A percentile compares a stretch with the other conserved stretches of the same genome.
phyloP scores from a whole-genome alignment of 2,888 invertebrate genomes.

The Liodrosophila aerea region DNA sequence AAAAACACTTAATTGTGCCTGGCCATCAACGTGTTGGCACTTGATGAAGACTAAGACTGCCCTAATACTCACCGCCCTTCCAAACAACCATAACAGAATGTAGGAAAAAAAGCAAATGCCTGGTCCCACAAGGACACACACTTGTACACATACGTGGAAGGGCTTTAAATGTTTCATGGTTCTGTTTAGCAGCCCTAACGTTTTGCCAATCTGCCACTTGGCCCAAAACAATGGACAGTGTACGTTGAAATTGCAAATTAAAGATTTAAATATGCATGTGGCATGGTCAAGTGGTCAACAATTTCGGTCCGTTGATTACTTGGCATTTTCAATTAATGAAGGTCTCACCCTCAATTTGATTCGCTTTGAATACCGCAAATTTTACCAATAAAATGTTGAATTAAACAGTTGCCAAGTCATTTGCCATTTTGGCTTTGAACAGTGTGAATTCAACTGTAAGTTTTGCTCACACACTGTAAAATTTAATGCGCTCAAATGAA shows the following conservation, averaged over 20 bases:
- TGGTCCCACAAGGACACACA: not conserved
- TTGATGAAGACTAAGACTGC: slow-evolving; percentile 46
- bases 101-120: not conserved
- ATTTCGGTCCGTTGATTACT: not conserved
- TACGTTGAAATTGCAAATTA: slow-evolving; percentile 49
- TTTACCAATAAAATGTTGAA: slow-evolving; percentile 25
- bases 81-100: not conserved
- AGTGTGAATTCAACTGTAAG: slow-evolving; percentile 29
- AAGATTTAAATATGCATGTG: slow-evolving; percentile 52
- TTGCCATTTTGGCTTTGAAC: slow-evolving; percentile 22
- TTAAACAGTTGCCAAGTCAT: slow-evolving; percentile 45
- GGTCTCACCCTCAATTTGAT: slow-evolving; percentile 20
- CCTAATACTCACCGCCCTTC: not conserved
- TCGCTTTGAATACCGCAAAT: slow-evolving; percentile 22
- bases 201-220: too few species aligned
- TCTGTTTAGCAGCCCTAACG: slow-evolving; percentile 22
- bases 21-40: slow-evolving; percentile 64
- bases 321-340: slow-evolving; percentile 48
- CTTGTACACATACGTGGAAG: slow-evolving; percentile 7
- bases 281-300: slow-evolving; percentile 34
- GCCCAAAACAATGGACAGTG: not conserved
- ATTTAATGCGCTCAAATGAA: slow-evolving; percentile 30
- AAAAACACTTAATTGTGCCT: slow-evolving; percentile 74
- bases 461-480: not conserved
- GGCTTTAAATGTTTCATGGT: slow-evolving; percentile 57